These are phyloP conservation scores for Trinorchestia longiramus DNA, from an alignment of 1,140 invertebrate species.

Conservation along the genomic window DNA sequence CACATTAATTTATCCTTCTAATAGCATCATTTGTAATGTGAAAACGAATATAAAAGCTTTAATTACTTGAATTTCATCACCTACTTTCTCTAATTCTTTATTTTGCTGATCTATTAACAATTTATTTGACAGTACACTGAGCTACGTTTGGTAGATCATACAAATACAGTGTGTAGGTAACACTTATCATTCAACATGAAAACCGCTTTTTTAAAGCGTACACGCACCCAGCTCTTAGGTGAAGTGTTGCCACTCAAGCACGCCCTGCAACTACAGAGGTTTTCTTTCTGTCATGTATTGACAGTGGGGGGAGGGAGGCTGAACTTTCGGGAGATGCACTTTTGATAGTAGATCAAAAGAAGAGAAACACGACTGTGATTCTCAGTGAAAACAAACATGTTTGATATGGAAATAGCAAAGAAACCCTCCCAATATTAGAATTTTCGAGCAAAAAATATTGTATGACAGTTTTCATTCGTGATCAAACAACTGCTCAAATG, in stretches of 20 bases:
- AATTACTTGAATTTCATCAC: too few species aligned
- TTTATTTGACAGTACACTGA: neutral
- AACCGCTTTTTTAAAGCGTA: neutral
- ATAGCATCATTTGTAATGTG: too few species aligned
- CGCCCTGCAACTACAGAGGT: neutral
- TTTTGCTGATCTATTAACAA: too few species aligned
- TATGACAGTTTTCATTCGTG: too few species aligned
- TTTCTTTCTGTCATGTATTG: neutral
- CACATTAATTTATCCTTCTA: too few species aligned
- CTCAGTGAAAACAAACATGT: neutral
- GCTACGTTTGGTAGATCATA: neutral
- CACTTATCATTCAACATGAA: neutral
- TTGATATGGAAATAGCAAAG: neutral
- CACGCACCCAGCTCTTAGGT: neutral
- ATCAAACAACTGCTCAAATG: too few species aligned
- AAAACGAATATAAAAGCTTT: too few species aligned
- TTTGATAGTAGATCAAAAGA: neutral
- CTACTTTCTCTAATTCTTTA: too few species aligned
- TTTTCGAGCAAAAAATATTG: neutral
- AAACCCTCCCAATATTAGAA: neutral
- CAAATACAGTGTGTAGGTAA: neutral
- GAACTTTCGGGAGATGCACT: neutral
- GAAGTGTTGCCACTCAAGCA: neutral
- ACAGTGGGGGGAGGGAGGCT: neutral
- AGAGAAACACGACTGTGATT: neutral